Evolutionary conservation across 2,888 invertebrate species (phyloP).

Genomic region (Apamea anceps): DNA sequence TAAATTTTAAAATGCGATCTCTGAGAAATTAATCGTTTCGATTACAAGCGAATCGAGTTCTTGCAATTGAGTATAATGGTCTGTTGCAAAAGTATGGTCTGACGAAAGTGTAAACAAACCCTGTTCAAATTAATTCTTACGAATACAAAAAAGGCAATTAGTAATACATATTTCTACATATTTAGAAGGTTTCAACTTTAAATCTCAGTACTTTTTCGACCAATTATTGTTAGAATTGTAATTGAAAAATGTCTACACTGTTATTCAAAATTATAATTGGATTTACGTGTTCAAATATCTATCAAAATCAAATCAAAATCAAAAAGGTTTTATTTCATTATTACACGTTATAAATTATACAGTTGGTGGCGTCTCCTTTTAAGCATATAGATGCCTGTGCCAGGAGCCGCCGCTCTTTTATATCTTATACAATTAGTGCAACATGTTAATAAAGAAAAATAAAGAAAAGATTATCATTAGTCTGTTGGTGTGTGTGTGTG

Average conservation of each 20-base stretch:
- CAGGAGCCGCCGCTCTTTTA: no score
- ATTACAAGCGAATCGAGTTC: neutral
- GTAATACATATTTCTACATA: neutral
- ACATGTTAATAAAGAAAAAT: no score
- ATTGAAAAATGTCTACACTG: neutral
- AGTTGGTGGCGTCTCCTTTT: no score
- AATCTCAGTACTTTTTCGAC: neutral
- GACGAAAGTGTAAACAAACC: neutral
- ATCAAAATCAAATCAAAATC: no score
- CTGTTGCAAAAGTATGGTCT: neutral
- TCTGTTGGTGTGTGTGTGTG: no score
- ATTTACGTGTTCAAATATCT: neutral
- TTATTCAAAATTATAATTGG: neutral
- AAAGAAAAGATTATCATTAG: no score
- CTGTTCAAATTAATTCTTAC: neutral
- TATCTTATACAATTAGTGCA: no score
- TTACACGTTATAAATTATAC: no score
- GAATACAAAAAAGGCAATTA: neutral
- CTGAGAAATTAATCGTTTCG: neutral
- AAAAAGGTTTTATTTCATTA: no score
- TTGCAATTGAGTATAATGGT: neutral
- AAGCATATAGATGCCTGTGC: no score
- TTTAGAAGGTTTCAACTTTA: neutral
- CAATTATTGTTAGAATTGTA: neutral
- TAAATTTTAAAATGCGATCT: neutral